Base-by-base conservation (phyloP, 2,113 vertebrate genomes). In the Caracal caracal region DNA sequence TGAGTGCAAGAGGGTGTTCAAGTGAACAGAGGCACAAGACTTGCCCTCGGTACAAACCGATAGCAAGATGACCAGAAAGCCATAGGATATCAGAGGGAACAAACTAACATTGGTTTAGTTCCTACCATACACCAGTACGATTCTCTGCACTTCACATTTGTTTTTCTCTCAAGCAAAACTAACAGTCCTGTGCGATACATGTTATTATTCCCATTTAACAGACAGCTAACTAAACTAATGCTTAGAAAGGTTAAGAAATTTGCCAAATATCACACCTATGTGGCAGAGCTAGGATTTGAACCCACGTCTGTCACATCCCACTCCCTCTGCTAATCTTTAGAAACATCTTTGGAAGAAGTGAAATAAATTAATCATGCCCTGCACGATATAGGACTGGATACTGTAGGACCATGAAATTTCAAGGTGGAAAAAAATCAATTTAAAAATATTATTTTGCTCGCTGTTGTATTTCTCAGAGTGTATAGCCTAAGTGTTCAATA, bases 231-330 rank as follows among this genome's bases (percentile, higher is more conserved):
- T 95, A 86, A 92, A 83, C 37, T 83, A 53, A 82, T 76, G 43
- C 30, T 96, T 85, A 59, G n/a, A 63, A 47, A 86, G 13, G 12
- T 92, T 95, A 90, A 94, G 61, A 96, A 93, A n/a, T 61, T 20
- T 93, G 24, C 20, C 43, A 89, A 49, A 35, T 56, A 63, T 33
- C 70, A 59, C 6, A 30, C 56, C 30, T 78, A 37, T 47, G 47
- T 12, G 37, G 68, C 22, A 92, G 40, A 92, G 35, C 12, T 88
- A 61, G 40, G n/a, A 71, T 84, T 83, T 93, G 85, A 95, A 92
- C 28, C 10, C 19, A 40, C 1, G 47, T 24, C 30, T 84, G 3
- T 90, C 30, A 16, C 8, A 49, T 28, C 5, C 20, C 12, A 51
- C 26, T 61, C 22, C 51, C 9, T 86, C 59, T n/a, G 35, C 70